These are phyloP conservation scores for Heteractis magnifica DNA, from an alignment of 92 coral and sea anemone species.

Conservation along the genomic window DNA sequence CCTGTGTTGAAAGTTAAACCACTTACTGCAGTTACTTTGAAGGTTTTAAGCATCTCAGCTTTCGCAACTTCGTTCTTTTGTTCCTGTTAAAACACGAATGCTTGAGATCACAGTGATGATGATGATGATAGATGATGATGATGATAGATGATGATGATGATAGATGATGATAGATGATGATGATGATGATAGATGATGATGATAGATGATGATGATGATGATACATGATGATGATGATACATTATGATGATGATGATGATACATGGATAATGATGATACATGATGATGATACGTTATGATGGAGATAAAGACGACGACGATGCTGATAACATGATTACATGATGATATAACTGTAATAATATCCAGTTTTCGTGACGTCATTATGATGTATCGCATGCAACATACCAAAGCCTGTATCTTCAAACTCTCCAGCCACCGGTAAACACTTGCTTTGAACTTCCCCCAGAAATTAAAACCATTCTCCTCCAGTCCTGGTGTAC, in stretches of 20 bases:
- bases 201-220: not conserved
- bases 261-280: not conserved
- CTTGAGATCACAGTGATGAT: too few relatives aligned
- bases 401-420: slow-evolving; percentile 85
- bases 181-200: not conserved
- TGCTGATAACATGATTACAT: not conserved
- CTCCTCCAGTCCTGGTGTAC: slow-evolving; percentile 95
- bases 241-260: not conserved
- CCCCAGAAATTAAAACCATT: slow-evolving; percentile 95
- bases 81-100: not conserved
- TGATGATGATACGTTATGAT: not conserved
- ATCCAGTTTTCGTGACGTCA: not conserved
- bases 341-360: not conserved
- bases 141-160: not conserved
- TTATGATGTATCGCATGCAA: not conserved
- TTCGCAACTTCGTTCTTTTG: slow-evolving; percentile 11
- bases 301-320: not conserved
- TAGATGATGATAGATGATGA: slow-evolving; percentile 2
- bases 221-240: slow-evolving; percentile 4
- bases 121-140: not conserved
- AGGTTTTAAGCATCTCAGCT: slow-evolving; percentile 33
- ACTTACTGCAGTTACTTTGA: slow-evolving; percentile 32
- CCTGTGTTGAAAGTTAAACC: too few relatives aligned
- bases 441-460: slow-evolving; percentile 69
- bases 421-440: slow-evolving; percentile 54